Conservation (phyloP, 2,113 vertebrate genomes). For the Myrmophylax atrothorax region DNA sequence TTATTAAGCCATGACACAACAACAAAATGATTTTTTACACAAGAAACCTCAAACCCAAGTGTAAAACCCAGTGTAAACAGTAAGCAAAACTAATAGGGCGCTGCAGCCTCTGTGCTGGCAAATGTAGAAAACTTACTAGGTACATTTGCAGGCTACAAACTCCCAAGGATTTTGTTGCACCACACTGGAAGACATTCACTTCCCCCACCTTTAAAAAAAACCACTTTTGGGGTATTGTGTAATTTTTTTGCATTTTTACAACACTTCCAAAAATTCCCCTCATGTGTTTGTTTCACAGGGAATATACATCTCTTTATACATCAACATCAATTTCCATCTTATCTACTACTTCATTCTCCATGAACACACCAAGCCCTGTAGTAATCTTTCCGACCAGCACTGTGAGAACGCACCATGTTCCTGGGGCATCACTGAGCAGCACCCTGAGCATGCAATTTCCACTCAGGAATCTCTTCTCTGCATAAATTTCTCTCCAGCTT, state of each 20-base stretch:
- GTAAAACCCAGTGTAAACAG: background rate
- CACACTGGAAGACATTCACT: background rate
- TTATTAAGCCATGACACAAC: background rate
- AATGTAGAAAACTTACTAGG: background rate
- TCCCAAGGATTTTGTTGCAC: background rate
- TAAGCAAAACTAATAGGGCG: background rate
- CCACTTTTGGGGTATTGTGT: background rate
- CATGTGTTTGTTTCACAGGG: background rate
- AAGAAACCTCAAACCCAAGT: background rate
- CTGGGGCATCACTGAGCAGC: background rate
- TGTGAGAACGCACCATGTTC: background rate
- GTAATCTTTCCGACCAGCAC: background rate
- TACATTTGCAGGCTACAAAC: conserved; percentile 12
- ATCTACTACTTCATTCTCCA: background rate
- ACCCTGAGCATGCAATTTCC: background rate
- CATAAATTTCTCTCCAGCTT: background rate
- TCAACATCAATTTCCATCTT: background rate
- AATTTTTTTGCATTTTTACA: background rate
- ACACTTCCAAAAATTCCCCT: background rate
- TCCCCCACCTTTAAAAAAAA: background rate
- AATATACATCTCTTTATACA: background rate
- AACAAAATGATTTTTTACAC: background rate
- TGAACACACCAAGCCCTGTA: background rate
- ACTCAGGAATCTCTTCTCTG: background rate
- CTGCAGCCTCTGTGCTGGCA: background rate